Conservation (phyloP, 2,797 vertebrate genomes). For the Phataginus tetradactyla region DNA sequence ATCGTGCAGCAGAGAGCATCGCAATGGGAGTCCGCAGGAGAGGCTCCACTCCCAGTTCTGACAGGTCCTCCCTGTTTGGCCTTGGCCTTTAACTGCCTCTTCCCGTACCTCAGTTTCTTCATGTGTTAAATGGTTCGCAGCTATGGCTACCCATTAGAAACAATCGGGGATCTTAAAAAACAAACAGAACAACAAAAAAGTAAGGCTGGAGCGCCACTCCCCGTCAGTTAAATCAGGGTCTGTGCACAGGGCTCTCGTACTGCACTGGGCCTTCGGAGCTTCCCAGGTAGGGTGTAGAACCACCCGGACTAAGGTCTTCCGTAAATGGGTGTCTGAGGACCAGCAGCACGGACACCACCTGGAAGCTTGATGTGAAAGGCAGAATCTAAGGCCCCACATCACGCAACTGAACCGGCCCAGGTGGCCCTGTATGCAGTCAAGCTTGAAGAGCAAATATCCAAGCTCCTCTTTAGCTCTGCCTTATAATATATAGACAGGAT, state of each 20-base stretch:
- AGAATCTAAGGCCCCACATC: not conserved
- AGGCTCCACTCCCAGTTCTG: not conserved
- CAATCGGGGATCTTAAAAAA: not conserved
- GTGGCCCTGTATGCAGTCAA: not conserved
- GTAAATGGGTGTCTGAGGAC: not conserved
- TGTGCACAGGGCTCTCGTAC: not conserved
- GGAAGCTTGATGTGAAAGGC: not conserved
- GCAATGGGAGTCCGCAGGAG: not conserved
- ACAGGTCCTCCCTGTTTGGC: not conserved
- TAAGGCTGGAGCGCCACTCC: too few relatives aligned
- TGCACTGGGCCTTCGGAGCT: not conserved
- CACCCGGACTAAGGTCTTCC: not conserved
- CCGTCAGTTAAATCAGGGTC: not conserved
- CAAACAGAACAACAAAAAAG: not conserved
- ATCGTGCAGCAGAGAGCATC: not conserved
- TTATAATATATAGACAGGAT: not conserved
- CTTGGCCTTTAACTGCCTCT: not conserved
- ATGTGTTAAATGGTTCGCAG: not conserved
- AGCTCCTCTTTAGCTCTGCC: not conserved
- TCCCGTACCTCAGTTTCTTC: not conserved
- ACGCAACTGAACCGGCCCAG: not conserved
- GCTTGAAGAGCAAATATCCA: not conserved
- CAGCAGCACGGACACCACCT: not conserved
- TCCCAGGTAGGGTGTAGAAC: not conserved
- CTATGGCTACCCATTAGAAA: not conserved